Conservation (phyloP, 2,113 vertebrate genomes). For the Syrrhaptes paradoxus region DNA sequence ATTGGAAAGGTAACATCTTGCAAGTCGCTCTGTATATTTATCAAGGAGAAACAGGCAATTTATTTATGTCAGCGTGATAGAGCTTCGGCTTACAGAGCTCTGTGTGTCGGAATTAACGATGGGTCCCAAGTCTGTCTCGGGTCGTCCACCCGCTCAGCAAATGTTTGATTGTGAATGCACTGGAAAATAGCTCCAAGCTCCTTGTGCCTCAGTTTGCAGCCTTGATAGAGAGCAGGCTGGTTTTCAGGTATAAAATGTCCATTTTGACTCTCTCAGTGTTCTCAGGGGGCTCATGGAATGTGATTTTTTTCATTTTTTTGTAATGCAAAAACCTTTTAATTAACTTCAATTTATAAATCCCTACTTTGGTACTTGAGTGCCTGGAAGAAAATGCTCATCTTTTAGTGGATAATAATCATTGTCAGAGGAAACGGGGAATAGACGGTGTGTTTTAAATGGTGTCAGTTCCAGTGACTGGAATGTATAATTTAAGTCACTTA, state of each 20-base stretch:
- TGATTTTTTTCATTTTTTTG: background rate
- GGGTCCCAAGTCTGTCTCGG: background rate
- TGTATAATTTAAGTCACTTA: constrained; percentile 58
- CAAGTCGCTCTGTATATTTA: background rate
- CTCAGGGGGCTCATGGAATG: background rate
- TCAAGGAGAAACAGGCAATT: background rate
- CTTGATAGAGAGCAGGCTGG: background rate
- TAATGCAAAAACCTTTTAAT: constrained; percentile 23
- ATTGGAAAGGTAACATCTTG: background rate
- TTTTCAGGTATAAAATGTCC: background rate
- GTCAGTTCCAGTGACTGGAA: constrained; percentile 24
- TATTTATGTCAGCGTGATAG: background rate
- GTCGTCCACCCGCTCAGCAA: background rate
- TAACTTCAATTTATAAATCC: constrained; percentile 17
- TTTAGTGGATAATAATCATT: constrained; percentile 3
- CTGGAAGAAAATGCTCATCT: constrained; percentile 19
- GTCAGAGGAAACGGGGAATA: background rate
- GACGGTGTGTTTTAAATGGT: constrained; percentile 10
- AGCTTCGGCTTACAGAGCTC: background rate
- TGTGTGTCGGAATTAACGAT: background rate
- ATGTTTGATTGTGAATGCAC: background rate
- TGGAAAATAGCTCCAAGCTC: background rate
- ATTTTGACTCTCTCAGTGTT: background rate
- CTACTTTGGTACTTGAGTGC: background rate
- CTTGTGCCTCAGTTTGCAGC: background rate